Base-by-base conservation (phyloP, 2,888 invertebrate species). In the Crossocerus cetratus region DNA sequence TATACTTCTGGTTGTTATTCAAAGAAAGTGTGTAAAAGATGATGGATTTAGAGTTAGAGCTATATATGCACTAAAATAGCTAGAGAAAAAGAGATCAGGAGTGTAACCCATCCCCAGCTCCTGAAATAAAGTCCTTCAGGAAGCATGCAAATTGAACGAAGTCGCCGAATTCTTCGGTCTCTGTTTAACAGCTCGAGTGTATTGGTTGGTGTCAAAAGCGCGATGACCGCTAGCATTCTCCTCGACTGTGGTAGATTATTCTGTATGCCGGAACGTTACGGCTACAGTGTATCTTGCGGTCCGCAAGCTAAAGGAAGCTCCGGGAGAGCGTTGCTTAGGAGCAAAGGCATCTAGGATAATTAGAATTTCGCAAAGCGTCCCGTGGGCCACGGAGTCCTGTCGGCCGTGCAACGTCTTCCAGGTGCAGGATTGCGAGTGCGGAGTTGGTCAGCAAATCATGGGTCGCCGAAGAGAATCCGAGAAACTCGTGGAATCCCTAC, bases 401-500 rank as follows among this genome's bases (percentile, higher is more conserved):
- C 49, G 49, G 14, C 13, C 49, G n/a, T 16, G 49, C 49, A 49
- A 16, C 16, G 49, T 49, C 49, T 49, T 49, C 49, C 5, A 16
- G 49, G 14, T 13, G 49, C 49, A 49, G 49, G 16, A 49, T 49
- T 1, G 49, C 49, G 16, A 16, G 4, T 49, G 49, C 16, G 13
- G 49, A 49, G 49, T 49, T 49, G 69, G 69, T 49, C 63, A 23
- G 65, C 45, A 69, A 69, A 73, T 73, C 73, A 60, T 66, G 73
- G n/a, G 69, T 61, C 59, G 63, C 63, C 77, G 73, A 79, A 79
- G 74, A 72, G 80, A 80, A 77, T 80, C 64, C 79, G 70, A 69
- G 80, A 71, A 77, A 79, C 79, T 79, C 71, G 64, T 56, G 72
- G 72, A 79, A 80, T 80, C 79, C 69, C 69, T n/a, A 11, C 49